Evolutionary conservation across 2,797 vertebrate genomes (phyloP).

Genomic region (Tangara arthus): DNA sequence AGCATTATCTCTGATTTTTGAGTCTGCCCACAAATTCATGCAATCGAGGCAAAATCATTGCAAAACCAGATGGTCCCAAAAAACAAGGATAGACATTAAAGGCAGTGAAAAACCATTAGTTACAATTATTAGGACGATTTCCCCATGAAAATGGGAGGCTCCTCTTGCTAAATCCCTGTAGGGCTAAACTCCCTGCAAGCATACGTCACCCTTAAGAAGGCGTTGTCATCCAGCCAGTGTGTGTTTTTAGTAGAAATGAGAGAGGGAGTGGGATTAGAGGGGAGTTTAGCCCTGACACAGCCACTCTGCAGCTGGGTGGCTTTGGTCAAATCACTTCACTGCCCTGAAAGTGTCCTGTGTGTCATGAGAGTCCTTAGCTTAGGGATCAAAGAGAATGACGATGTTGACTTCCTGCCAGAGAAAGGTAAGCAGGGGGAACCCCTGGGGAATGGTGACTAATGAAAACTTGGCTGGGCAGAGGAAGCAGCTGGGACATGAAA

Average conservation of each 20-base stretch:
- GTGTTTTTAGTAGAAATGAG: neutral
- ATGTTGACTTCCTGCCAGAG: neutral
- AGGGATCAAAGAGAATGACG: neutral
- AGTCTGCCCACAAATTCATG: neutral
- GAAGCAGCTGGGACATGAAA: neutral
- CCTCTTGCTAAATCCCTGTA: neutral
- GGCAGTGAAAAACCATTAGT: neutral
- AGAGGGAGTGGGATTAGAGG: neutral
- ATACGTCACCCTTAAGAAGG: rapidly evolving
- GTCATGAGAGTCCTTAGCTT: neutral
- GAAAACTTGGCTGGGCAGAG: neutral
- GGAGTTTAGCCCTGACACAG: neutral
- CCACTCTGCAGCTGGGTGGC: neutral
- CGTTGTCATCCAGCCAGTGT: neutral
- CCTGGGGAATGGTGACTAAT: neutral
- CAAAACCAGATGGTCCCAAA: neutral
- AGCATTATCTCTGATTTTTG: neutral
- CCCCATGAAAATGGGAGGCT: neutral
- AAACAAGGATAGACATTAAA: neutral
- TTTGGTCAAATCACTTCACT: neutral
- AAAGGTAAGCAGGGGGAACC: neutral
- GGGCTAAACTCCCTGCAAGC: neutral
- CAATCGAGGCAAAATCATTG: rapidly evolving
- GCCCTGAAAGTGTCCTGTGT: neutral
- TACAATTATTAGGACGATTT: neutral